Conservation (phyloP, 1,140 invertebrate species). For the Drosophila tsacasi region DNA sequence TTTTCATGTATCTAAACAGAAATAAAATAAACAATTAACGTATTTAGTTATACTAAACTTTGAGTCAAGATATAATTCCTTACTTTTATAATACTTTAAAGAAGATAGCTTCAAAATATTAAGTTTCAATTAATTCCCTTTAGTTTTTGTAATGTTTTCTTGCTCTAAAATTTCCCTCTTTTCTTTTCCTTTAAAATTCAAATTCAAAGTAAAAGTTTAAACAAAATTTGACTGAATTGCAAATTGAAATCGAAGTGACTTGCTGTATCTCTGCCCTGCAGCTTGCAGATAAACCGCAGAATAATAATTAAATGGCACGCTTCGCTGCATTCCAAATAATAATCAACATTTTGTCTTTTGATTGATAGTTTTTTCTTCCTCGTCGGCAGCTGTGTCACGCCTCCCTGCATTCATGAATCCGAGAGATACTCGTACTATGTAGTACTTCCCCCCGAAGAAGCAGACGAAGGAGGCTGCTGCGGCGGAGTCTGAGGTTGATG, state of each 20-base stretch:
- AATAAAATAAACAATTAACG: neutral
- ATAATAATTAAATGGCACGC: conserved; percentile 73
- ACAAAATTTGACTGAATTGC: conserved; percentile 19
- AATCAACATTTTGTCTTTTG: conserved; percentile 75
- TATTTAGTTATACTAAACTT: too few species aligned
- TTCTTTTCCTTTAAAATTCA: conserved; percentile 10
- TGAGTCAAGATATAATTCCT: neutral
- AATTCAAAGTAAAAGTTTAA: conserved; percentile 44
- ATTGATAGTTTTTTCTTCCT: conserved; percentile 74
- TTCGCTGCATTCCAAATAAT: conserved; percentile 63
- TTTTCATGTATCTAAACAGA: neutral
- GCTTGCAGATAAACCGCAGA: conserved; percentile 55
- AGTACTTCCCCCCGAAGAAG: neutral
- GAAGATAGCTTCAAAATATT: neutral
- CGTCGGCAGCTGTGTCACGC: conserved; percentile 34
- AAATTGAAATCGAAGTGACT: conserved; percentile 35
- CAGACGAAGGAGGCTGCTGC: neutral
- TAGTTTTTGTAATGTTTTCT: neutral
- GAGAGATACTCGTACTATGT: conserved; percentile 4
- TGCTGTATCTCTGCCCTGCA: conserved; percentile 20
- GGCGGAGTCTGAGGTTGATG: conserved; percentile 42
- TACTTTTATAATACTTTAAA: neutral
- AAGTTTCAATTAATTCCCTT: neutral
- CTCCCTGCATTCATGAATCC: conserved; percentile 40
- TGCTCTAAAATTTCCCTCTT: neutral